Evolutionary conservation across 1,140 invertebrate genomes (phyloP).

Genomic region (Procambarus clarkii): DNA sequence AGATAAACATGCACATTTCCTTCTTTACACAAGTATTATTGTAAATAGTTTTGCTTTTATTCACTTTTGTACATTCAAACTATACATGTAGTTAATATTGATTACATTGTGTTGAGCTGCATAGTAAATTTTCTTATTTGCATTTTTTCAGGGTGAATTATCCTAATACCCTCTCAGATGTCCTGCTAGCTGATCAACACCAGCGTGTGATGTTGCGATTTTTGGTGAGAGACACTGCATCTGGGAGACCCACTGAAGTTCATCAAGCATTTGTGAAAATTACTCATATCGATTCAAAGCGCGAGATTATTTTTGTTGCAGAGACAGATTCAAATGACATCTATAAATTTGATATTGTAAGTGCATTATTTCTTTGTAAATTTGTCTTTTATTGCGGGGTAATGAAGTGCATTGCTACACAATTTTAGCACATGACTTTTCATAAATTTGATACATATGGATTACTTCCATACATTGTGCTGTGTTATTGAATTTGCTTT

Average conservation of each 20-base stretch:
- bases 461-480: no score
- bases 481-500: no score
- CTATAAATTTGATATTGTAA: constrained; percentile 95
- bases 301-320: constrained; percentile 95
- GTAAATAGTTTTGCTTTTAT: no score
- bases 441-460: no score
- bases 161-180: constrained; percentile 83
- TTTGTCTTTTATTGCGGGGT: no score
- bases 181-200: constrained; percentile 80
- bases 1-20: no score
- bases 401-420: no score
- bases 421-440: no score
- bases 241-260: constrained; percentile 83
- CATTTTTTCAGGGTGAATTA: constrained; percentile 80
- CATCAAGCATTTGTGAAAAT: constrained; percentile 96
- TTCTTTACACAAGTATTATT: no score
- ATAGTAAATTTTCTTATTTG: neutral
- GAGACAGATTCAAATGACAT: constrained; percentile 88
- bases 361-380: constrained; percentile 65
- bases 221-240: constrained; percentile 84
- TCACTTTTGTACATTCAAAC: no score
- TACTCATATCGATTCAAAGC: constrained; percentile 80
- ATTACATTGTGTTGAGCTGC: neutral
- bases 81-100: no score
- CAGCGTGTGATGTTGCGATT: constrained; percentile 93